Evolutionary conservation across 2,797 vertebrate species (phyloP), one percentile per base, ranked within the genome.

Genomic region (Melanotaenia pygmaea): DNA sequence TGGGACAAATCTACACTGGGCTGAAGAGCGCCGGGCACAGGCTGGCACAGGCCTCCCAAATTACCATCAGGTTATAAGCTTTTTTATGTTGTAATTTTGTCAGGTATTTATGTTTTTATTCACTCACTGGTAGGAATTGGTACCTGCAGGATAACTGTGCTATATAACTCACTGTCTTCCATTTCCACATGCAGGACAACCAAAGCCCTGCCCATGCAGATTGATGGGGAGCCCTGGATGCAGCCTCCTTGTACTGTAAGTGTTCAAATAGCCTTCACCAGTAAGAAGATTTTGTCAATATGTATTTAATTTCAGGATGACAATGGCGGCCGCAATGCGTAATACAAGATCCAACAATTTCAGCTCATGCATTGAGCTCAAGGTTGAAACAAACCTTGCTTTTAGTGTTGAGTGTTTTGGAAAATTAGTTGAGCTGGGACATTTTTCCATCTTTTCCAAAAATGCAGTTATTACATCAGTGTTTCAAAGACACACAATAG

Each of bases 211-310:
- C 96, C 97, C 59, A 99, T 99, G 97, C 97, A 99, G 91, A 96
- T 98, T 9, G 97, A 99, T 1, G 97, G 97, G 30, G 97, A 99
- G 66, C 97, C 97, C 0, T 99, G 97, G 97, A 96, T 99, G 94
- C 97, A 98, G 85, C 94, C 97, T 0, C 96, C 97, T 1, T 98
- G 97, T 84, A 97, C 95, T 0, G 97, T 98, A 90, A 96, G 93
- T 88, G 8, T 73, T 24, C 51, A 47, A n/a, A 30, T 12, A 53
- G 3, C 30, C 1, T 34, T 50, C 61, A 63, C 32, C 20, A 60
- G 14, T 54, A 8, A 10, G 2, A 43, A 59, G 7, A 59, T 8
- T 59, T 4, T 30, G 22, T 64, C 1, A 6, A 43, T 13, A 26
- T 60, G 40, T 20, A 20, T 64, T 40, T 24, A 1, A 28, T 59